Evolutionary conservation across 2,888 invertebrate species (phyloP), one percentile per base, ranked within the genome.

Genomic region (Cephus spinipes): DNA sequence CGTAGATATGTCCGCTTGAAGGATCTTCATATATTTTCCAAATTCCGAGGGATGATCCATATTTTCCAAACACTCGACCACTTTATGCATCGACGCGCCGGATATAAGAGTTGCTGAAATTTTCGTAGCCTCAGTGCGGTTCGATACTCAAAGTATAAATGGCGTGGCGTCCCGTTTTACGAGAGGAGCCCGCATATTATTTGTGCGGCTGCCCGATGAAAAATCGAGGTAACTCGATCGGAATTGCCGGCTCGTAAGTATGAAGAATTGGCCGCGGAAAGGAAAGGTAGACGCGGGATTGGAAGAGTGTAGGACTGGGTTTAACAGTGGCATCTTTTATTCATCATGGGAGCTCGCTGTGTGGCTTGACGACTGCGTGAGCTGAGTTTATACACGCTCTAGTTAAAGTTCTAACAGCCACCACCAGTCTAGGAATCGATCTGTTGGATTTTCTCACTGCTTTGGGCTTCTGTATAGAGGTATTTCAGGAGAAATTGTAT

Each of bases 291-390:
- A 82, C 79, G 81, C 81, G 79, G 77, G 82, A 81, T 84, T 79
- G 79, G 79, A 81, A 81, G 79, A 85, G 82, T 82, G 83, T 82
- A 81, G 81, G 83, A 82, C 85, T 83, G 79, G 86, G 85, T 84
- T 87, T 86, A 88, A 87, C 85, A 86, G 86, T 82, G 81, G 83
- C 87, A 89, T 89, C 88, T 89, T 89, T 89, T 89, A 89, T 89
- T 89, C 89, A 89, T 89, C 84, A 82, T 85, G 82, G 85, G 77
- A 80, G 83, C 83, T 83, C 84, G 83, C 85, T 85, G 83, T 85
- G 85, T 84, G 84, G 87, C 87, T 88, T 87, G 87, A 87, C 85
- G 87, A 89, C 86, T 89, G 88, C 88, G 87, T 85, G 89, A 89
- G 88, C 85, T 82, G 87, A 87, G 88, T 89, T 89, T 87, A 89